phyloP scores from a whole-genome alignment of 2,888 invertebrate species.

The Creontiades dilutus region DNA sequence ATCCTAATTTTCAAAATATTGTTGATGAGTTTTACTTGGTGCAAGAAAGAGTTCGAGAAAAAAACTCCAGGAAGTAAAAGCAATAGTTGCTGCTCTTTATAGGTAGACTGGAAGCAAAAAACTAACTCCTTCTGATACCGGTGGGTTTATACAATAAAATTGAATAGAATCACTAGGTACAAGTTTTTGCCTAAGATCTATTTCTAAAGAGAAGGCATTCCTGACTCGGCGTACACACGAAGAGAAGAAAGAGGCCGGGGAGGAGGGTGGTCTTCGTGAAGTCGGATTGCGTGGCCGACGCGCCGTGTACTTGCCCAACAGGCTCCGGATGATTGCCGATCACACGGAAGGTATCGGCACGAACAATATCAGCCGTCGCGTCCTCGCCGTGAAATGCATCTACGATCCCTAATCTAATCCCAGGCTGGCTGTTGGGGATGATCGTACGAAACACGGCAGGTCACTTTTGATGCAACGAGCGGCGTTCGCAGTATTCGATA shows the following conservation, averaged over 20 bases:
- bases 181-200: background rate
- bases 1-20: no score
- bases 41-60: no score
- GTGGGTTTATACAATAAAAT: no score
- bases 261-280: background rate
- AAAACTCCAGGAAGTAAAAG: no score
- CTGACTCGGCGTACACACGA: constrained; percentile 5
- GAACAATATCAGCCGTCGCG: constrained; percentile 35
- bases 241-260: background rate
- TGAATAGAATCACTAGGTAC: no score
- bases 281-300: constrained; percentile 36
- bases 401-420: constrained; percentile 20
- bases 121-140: no score
- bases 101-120: no score
- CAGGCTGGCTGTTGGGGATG: background rate
- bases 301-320: constrained; percentile 46
- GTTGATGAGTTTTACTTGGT: no score
- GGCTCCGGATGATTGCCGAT: constrained; percentile 45
- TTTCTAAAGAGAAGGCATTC: constrained; percentile 21
- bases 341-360: constrained; percentile 54
- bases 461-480: background rate
- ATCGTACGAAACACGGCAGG: background rate
- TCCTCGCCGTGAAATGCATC: constrained; percentile 28
- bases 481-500: background rate
- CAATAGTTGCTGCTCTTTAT: no score